Conservation (phyloP, 1,140 invertebrate genomes). For the silkworm (Bombyx mori) region DNA sequence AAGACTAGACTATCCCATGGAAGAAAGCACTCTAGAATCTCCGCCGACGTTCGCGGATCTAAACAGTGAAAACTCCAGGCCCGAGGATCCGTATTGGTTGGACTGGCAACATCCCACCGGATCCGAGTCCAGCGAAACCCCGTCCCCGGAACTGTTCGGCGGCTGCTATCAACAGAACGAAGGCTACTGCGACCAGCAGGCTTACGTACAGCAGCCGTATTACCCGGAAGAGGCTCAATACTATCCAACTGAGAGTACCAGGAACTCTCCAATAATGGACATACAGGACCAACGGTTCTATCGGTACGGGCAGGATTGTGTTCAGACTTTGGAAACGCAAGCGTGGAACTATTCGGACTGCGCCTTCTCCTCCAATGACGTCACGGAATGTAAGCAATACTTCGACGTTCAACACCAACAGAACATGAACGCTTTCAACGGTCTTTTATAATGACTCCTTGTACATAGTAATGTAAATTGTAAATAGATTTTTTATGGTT, state of each 20-base stretch:
- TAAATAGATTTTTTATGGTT: conserved; percentile 40
- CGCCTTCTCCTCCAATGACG: conserved; percentile 35
- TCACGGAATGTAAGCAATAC: conserved; percentile 41
- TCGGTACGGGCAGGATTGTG: conserved; percentile 45
- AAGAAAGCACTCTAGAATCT: conserved; percentile 71
- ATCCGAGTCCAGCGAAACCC: conserved; percentile 70
- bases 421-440: conserved; percentile 39
- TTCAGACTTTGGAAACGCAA: conserved; percentile 42
- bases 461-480: conserved; percentile 13
- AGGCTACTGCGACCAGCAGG: conserved; percentile 48
- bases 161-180: conserved; percentile 52
- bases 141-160: conserved; percentile 61
- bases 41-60: conserved; percentile 80
- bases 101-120: conserved; percentile 58
- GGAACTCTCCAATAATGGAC: conserved; percentile 43
- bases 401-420: conserved; percentile 48
- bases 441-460: conserved; percentile 46
- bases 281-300: conserved; percentile 49
- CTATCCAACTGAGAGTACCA: conserved; percentile 37
- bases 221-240: conserved; percentile 58
- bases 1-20: conserved; percentile 73
- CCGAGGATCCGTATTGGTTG: conserved; percentile 68
- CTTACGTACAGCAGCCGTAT: conserved; percentile 39
- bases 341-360: conserved; percentile 50
- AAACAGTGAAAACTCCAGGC: conserved; percentile 75